A percentile compares a stretch with the other conserved stretches of the same genome.
These are phyloP conservation scores for Actinia tenebrosa DNA, from an alignment of 64 coral and sea anemone species.

Conservation along the genomic window DNA sequence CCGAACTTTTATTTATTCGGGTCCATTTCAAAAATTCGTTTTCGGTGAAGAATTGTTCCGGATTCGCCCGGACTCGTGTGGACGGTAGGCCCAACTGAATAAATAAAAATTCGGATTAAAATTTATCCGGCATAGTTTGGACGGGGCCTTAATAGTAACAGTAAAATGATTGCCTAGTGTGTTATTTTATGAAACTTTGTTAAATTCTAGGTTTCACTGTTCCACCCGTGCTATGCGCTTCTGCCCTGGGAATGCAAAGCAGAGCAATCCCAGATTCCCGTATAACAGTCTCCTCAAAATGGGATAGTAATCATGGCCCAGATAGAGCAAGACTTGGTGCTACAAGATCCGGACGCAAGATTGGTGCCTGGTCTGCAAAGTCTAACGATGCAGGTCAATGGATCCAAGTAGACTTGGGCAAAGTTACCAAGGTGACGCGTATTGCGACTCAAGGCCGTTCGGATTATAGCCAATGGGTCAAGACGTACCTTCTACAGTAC, in stretches of 20 bases:
- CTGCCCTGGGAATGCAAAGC: constrained; percentile 40
- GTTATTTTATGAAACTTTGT: neutral
- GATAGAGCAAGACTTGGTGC: constrained; percentile 40
- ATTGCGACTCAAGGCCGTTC: constrained; percentile 51
- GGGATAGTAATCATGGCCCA: neutral
- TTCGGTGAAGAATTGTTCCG: too few relatives aligned
- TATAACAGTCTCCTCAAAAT: constrained; percentile 43
- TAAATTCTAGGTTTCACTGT: neutral
- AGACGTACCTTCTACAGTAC: constrained; percentile 34
- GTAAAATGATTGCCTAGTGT: neutral
- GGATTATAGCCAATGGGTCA: constrained; percentile 52
- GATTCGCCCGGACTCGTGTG: too few relatives aligned
- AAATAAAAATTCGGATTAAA: too few relatives aligned
- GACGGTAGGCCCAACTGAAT: too few relatives aligned
- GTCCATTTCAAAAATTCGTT: too few relatives aligned
- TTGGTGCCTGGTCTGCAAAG: constrained; percentile 46
- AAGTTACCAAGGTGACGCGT: constrained; percentile 45
- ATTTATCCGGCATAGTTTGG: too few relatives aligned
- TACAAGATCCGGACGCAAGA: neutral
- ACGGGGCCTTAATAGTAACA: too few relatives aligned
- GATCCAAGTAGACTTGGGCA: constrained; percentile 61
- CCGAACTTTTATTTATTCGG: too few relatives aligned
- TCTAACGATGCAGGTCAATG: constrained; percentile 48
- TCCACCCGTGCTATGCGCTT: neutral
- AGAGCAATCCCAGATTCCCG: constrained; percentile 21